phyloP scores from a whole-genome alignment of 2,797 vertebrate genomes.

The Taenioides sp. region DNA sequence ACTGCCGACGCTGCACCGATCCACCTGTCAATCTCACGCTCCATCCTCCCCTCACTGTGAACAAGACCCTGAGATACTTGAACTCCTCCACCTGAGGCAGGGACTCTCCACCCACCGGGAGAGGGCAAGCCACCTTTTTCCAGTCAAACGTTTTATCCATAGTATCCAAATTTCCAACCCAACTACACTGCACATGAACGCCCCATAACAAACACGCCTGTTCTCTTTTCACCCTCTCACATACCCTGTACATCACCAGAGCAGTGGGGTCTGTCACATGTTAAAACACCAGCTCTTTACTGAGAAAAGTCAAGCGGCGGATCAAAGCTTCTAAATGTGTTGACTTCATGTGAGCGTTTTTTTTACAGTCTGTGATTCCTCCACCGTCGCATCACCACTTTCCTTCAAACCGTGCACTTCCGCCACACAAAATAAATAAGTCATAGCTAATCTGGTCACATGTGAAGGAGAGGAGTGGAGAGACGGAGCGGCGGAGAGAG shows the following conservation, averaged over 20 bases:
- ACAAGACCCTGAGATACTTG: too few relatives aligned
- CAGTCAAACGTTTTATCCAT: too few relatives aligned
- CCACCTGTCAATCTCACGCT: too few relatives aligned
- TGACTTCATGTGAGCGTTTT: conserved; percentile 9
- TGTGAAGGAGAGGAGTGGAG: conserved; percentile 59
- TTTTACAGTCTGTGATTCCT: conserved; percentile 19
- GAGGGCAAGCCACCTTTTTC: too few relatives aligned
- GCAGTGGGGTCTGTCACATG: conserved; percentile 12
- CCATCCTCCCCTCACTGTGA: too few relatives aligned
- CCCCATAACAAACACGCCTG: neutral
- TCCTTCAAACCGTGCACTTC: conserved; percentile 48
- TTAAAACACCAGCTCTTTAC: conserved; percentile 24
- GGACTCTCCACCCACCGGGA: too few relatives aligned
- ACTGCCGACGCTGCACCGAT: too few relatives aligned
- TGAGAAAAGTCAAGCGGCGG: conserved; percentile 35
- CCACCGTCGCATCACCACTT: conserved; percentile 39
- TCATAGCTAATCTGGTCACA: conserved; percentile 73
- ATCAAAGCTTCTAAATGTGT: conserved; percentile 46
- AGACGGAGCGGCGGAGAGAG: conserved; percentile 60
- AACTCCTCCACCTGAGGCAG: too few relatives aligned
- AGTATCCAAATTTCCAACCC: too few relatives aligned
- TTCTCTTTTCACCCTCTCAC: conserved; percentile 6
- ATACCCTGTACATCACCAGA: conserved; percentile 4
- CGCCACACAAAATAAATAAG: conserved; percentile 74
- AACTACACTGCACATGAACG: too few relatives aligned